phyloP scores from a whole-genome alignment of 2,113 vertebrate species.

The Proterorhinus semilunaris region DNA sequence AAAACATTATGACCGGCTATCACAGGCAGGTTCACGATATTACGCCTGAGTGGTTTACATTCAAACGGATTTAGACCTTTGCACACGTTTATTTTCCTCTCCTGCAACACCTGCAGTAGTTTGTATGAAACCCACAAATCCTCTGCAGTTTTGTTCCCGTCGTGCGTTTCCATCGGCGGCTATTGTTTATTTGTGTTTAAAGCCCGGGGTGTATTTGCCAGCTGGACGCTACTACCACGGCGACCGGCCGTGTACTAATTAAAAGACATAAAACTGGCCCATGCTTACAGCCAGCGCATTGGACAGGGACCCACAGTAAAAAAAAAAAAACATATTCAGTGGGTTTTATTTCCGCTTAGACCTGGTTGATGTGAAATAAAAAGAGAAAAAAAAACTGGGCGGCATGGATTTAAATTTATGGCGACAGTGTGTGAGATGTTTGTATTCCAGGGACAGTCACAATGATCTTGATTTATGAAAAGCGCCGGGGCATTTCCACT shows the following conservation, averaged over 20 bases:
- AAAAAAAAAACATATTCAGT: slow-evolving; percentile 25
- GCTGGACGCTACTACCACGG: slow-evolving; percentile 41
- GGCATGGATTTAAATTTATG: slow-evolving; percentile 51
- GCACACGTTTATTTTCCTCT: slow-evolving; percentile 8
- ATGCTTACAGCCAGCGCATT: slow-evolving; percentile 37
- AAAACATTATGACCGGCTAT: background rate
- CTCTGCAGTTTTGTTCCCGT: background rate
- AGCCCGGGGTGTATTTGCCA: slow-evolving; percentile 41
- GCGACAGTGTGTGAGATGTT: slow-evolving; percentile 31
- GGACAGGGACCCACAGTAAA: slow-evolving; percentile 53
- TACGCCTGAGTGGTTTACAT: background rate
- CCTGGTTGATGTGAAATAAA: slow-evolving; percentile 28
- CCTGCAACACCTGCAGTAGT: background rate
- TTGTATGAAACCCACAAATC: background rate
- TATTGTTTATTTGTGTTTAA: slow-evolving; percentile 41
- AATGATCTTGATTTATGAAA: slow-evolving; percentile 63
- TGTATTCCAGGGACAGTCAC: slow-evolving; percentile 45
- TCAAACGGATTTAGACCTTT: background rate
- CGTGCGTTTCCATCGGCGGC: slow-evolving; percentile 3
- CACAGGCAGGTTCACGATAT: background rate
- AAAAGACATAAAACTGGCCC: slow-evolving; percentile 69
- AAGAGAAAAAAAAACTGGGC: slow-evolving; percentile 12
- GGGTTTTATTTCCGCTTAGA: slow-evolving; percentile 20
- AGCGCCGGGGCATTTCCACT: slow-evolving; percentile 36
- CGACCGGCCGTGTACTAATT: slow-evolving; percentile 54